Conservation (phyloP, 2,797 vertebrate species). For the Aphelocoma californica region DNA sequence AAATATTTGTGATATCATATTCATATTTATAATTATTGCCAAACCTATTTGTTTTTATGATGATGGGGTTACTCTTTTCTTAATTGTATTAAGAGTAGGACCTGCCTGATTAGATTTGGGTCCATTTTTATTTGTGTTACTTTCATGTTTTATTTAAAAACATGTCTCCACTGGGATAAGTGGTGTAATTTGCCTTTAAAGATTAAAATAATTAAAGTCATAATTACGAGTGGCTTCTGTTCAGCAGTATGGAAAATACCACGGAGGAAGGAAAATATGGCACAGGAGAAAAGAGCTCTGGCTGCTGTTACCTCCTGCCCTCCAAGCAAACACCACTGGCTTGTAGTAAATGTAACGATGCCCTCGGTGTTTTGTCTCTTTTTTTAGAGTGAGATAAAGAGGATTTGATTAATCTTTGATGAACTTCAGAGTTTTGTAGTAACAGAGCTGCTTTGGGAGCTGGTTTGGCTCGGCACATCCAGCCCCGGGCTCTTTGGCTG, state of each 20-base stretch:
- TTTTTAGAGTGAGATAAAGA: background rate
- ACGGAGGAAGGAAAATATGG: conserved; percentile 27
- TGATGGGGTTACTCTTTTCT: conserved; percentile 50
- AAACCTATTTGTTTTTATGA: conserved; percentile 63
- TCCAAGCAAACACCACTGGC: background rate
- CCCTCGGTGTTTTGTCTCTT: background rate
- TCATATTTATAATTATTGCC: conserved; percentile 48
- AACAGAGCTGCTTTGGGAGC: background rate
- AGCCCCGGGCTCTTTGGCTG: background rate
- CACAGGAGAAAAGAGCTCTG: background rate
- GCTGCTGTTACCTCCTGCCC: conserved; percentile 3
- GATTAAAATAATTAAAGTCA: conserved; percentile 63
- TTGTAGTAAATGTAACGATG: background rate
- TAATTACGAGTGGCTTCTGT: conserved; percentile 57
- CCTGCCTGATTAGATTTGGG: conserved; percentile 68
- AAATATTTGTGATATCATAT: conserved; percentile 2
- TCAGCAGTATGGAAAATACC: conserved; percentile 27
- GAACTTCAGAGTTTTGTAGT: background rate
- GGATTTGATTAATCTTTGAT: background rate
- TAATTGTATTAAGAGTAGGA: conserved; percentile 65
- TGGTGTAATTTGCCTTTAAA: conserved; percentile 67
- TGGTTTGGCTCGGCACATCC: background rate
- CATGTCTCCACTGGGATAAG: conserved; percentile 64
- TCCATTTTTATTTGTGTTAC: conserved; percentile 66
- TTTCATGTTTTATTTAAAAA: conserved; percentile 75